Evolutionary conservation across 2,888 invertebrate species (phyloP).

Genomic region (Campoletis raptor): DNA sequence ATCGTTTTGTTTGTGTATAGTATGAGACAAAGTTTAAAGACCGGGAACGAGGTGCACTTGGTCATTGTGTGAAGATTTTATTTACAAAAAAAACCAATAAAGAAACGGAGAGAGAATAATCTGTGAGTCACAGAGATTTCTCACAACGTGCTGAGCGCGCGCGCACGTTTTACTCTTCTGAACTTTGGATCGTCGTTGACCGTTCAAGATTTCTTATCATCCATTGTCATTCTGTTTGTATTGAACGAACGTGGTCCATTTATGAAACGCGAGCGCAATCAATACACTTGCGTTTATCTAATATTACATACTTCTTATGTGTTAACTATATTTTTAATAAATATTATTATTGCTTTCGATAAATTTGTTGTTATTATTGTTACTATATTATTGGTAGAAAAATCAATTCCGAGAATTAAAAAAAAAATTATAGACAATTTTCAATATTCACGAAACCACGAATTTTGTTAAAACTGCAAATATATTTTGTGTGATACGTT

Average conservation of each 20-base stretch:
- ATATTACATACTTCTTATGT: conserved; percentile 19
- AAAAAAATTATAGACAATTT: neutral
- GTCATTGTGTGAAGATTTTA: conserved; percentile 45
- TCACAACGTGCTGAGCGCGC: conserved; percentile 19
- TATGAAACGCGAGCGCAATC: conserved; percentile 49
- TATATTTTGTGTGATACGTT: neutral
- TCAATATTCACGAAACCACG: neutral
- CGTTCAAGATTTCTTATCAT: conserved; percentile 58
- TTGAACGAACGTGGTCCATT: conserved; percentile 59
- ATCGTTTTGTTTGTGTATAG: neutral
- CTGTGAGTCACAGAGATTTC: conserved; percentile 48
- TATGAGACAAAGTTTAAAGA: conserved; percentile 54
- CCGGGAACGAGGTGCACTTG: conserved; percentile 30
- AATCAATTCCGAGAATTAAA: neutral
- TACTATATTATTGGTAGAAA: neutral
- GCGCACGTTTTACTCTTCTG: conserved; percentile 59
- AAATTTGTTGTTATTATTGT: neutral
- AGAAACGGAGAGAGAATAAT: conserved; percentile 10
- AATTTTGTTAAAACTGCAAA: neutral
- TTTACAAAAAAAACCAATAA: conserved; percentile 5
- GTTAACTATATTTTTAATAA: neutral
- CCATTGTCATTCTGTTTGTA: conserved; percentile 55
- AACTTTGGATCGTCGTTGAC: conserved; percentile 68
- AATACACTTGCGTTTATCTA: conserved; percentile 35
- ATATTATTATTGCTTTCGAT: neutral